Base-by-base conservation (phyloP, 2,888 invertebrate species). In the Leptothorax acervorum region DNA sequence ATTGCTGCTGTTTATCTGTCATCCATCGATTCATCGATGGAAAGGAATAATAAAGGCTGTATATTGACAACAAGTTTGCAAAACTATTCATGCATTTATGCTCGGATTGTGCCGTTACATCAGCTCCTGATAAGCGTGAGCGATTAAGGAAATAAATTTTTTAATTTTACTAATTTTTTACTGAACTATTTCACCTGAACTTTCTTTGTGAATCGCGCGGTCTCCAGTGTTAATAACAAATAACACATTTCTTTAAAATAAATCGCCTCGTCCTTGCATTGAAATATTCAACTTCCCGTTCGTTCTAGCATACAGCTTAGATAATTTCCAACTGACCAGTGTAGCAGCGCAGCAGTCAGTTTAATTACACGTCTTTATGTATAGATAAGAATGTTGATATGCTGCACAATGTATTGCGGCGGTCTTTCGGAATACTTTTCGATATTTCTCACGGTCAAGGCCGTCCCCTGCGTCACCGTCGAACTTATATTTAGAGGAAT, bases 371-470 rank as follows among this genome's bases (percentile, higher is more conserved):
- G 35, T 60, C 60, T 68, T 48, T n/a, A 35, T 57, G 48, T 60
- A 18, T 70, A 39, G 71, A 71, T 79, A 71, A 71, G 71, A 62
- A 51, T 70, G 71, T 60, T 60, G 79, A 79, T 71, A 48, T 18
- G 31, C 60, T 28, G 11, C 8, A 75, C 75, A 53, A 82, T 57
- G 42, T 18, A 39, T 57, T 8, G 60, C n/a, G 75, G 11, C 3
- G 12, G 31, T 23, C 55, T 75, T 75, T 75, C 75, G n/a, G 11
- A 63, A 75, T 65, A 63, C 89, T 93, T 94, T 93, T 92, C 91
- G 92, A 91, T 93, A 94, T 93, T 92, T 92, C 90, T 94, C 94
- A 94, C 92, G 94, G 94, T 93, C 94, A 94, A 91, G 94, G 94
- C 89, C 93, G 89, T 84, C 85, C 70, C 87, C 88, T 89, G 90